Evolutionary conservation across 2,113 vertebrate species (phyloP), one percentile per base, ranked within the genome.

Genomic region (Urocitellus parryii): DNA sequence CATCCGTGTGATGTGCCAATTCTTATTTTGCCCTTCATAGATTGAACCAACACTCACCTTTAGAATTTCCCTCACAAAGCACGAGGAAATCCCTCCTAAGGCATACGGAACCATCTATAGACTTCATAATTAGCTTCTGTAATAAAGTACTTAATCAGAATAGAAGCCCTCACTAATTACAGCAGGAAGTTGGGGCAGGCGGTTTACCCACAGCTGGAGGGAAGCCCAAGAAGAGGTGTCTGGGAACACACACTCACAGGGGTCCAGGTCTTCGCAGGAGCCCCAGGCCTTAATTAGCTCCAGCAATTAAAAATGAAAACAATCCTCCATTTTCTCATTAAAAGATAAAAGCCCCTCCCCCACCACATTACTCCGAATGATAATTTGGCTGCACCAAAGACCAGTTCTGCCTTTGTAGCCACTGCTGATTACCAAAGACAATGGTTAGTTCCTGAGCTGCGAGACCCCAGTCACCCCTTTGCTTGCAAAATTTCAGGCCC

Each of bases 121-220:
- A 98, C 98, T 98, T 97, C 84, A 96, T 98, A 98, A 99, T 98
- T 98, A 99, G 98, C 98, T 98, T 97, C 89, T 97, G 97, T 98
- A 98, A 99, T 95, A 96, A 99, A 99, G 98, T 96, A 94, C 97
- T 96, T 98, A 97, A 98, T 99, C 96, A 92, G 97, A 97, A 97
- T 91, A 58, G 97, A 74, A 45, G 95, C 63, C 81, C 97, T 96
- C 96, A 98, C 98, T 99, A 97, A 99, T 98, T 98, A 98, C 96
- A 97, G 98, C 97, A 97, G 98, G 98, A 98, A 98, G 98, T 98
- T 98, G 98, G 96, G 98, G 96, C 67, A 45, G 90, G 94, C 67
- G 0, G 18, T 82, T 92, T 48, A 74, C 95, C 96, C 39, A 74
- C 97, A 95, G 98, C 98, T 97, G 98, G 80, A 98, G 98, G 84